Base-by-base conservation (phyloP, 64 coral and sea anemone species). In the Actinia equina region DNA sequence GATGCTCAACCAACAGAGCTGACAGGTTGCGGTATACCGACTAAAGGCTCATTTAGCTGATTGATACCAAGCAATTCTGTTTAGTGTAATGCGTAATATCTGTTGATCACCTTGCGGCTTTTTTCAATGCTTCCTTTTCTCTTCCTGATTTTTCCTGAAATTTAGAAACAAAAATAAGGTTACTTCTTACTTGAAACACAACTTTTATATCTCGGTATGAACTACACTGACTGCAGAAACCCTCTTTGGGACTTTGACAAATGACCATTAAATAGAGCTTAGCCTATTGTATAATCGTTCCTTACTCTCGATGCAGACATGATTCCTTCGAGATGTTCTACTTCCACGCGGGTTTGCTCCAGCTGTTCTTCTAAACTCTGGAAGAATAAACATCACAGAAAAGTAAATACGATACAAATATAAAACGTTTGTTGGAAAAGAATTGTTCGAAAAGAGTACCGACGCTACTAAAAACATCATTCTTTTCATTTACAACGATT, bases 81-180 rank as follows among this genome's bases (percentile, higher is more conserved):
- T 37, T 37, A 37, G 30, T 37, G 30, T 37, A 37, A 37, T 37
- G 46, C 7, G 7, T 49, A 49, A 6, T 49, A 8, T 49, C 46
- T 49, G 46, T 8, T 6, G 46, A 49, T 49, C 86, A 99, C 97
- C 97, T 99, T 25, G 97, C 97, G 23, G 97, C 97, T 88, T 95
- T 99, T 85, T 99, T 99, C 27, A 99, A 90, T 17, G 97, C 97
- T 49, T 99, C 97, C 65, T 99, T 99, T 88, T 99, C 97, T 90
- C 91, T 90, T 20, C 62, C 71, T 65, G 79, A 90, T 85, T 99
- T 99, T 15, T 99, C 97, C 97, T 99, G 84, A 8, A 84, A 7
- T 86, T 86, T 43, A 91, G 43, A 59, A 88, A 67, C 10, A 74
- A 41, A 30, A 41, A 3, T n/a, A 65, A 3, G 22, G 5, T n/a